phyloP scores from a whole-genome alignment of 2,888 invertebrate species.

The Philaethria dido region DNA sequence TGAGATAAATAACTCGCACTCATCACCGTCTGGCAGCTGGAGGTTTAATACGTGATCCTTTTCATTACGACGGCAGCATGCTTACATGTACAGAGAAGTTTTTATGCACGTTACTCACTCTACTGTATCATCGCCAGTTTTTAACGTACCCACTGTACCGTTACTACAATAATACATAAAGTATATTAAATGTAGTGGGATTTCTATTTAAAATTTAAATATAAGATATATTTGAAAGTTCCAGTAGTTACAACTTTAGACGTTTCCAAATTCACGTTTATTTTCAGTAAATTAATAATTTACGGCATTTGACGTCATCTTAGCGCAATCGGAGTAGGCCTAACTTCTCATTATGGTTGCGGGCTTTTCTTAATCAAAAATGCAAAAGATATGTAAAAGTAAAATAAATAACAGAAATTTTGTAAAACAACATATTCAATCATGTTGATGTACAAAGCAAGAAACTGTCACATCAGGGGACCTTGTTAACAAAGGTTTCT shows the following conservation, averaged over 20 bases:
- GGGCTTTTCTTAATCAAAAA: neutral
- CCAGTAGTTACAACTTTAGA: neutral
- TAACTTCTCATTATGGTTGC: neutral
- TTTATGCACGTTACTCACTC: constrained; percentile 39
- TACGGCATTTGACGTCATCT: neutral
- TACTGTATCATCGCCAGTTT: constrained; percentile 16
- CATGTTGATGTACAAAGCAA: neutral
- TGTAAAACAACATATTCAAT: neutral
- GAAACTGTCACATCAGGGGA: constrained; percentile 9
- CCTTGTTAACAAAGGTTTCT: constrained; percentile 33
- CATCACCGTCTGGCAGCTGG: constrained; percentile 45
- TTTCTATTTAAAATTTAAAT: neutral
- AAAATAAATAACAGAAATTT: neutral
- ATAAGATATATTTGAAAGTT: neutral
- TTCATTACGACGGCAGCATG: constrained; percentile 49
- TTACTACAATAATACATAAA: constrained; percentile 3
- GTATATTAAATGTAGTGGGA: neutral
- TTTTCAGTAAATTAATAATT: neutral
- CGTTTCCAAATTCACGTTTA: neutral
- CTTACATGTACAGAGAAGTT: constrained; percentile 50
- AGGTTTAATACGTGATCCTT: constrained; percentile 51
- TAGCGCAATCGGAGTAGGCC: neutral
- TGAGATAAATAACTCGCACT: constrained; percentile 27
- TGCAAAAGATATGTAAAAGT: neutral
- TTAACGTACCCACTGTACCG: neutral